Conservation (phyloP, 2,797 vertebrate species). For the Carduelis carduelis region DNA sequence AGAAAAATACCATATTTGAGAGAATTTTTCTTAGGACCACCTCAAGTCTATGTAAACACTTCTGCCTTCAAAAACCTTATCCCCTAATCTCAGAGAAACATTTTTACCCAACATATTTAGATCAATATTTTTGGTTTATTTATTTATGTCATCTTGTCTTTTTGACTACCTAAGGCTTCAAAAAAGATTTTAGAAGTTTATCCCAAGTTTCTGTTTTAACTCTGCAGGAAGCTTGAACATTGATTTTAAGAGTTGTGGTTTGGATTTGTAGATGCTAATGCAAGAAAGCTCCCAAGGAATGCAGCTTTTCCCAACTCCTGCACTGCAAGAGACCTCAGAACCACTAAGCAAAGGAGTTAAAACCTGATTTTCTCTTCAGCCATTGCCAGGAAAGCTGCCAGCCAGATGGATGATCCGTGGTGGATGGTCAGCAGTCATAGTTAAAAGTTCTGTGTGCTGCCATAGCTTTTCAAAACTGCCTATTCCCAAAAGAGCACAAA, state of each 20-base stretch:
- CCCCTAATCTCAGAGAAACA: not conserved
- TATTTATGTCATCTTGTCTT: not conserved
- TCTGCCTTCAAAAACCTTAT: not conserved
- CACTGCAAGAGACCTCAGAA: not conserved
- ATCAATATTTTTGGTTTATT: slow-evolving; percentile 8
- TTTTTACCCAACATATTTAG: not conserved
- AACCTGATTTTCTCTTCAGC: not conserved
- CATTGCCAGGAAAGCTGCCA: not conserved
- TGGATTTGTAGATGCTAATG: not conserved
- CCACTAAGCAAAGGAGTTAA: not conserved
- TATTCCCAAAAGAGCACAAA: not conserved
- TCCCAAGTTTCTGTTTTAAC: not conserved
- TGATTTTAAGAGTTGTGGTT: not conserved
- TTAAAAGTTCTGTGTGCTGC: not conserved
- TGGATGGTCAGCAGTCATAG: not conserved
- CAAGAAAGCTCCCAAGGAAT: not conserved
- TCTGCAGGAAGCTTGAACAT: not conserved
- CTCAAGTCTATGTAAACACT: not conserved
- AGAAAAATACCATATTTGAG: not conserved
- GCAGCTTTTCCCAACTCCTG: not conserved
- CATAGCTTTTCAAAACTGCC: not conserved
- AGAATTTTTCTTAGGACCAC: not conserved
- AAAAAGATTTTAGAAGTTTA: not conserved
- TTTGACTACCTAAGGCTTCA: not conserved
- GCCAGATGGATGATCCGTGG: not conserved